Evolutionary conservation across 2,888 invertebrate species (phyloP), one percentile per base, ranked within the genome.

Genomic region (Charanyca ferruginea): DNA sequence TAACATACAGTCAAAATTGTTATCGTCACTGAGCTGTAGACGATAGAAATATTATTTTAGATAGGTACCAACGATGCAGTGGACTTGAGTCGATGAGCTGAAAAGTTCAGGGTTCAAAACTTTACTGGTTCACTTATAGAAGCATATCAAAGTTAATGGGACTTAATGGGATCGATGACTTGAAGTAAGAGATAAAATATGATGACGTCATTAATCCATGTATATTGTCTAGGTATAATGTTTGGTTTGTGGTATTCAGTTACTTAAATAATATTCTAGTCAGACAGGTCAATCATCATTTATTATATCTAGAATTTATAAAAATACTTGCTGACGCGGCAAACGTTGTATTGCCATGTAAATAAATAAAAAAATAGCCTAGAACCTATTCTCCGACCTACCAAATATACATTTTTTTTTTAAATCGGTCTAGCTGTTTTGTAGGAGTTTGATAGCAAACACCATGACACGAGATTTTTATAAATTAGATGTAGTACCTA

Each of bases 31-130:
- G 57, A 61, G 72, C 61, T 62, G 62, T 67, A 71, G 60, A 68
- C 67, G 77, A 62, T 68, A 71, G 69, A 82, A 81, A 79, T 80
- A 80, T 79, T 77, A 62, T 77, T 76, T 81, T 73, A 61, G 11
- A 32, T 32, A 32, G 57, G 66, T 69, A 54, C 54, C 60, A 68
- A 23, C 61, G 72, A 64, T 76, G 54, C 67, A 54, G 68, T 65
- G 64, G 60, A 55, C 48, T 47, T n/a, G 35, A 47, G 18, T n/a
- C 20, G 18, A 9, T 44, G n/a, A 28, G n/a, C 54, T 45, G 55
- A 45, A 53, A 61, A 54, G 62, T 69, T 61, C 49, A 58, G 44
- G 61, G 70, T 68, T 69, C 58, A 28, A 48, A 11, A 22, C 32
- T 42, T n/a, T 16, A 48, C 69, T 69, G 58, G 48, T 28, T 55